Conservation (phyloP, 2,888 invertebrate genomes). For the Rhopalosiphum nymphaeae region DNA sequence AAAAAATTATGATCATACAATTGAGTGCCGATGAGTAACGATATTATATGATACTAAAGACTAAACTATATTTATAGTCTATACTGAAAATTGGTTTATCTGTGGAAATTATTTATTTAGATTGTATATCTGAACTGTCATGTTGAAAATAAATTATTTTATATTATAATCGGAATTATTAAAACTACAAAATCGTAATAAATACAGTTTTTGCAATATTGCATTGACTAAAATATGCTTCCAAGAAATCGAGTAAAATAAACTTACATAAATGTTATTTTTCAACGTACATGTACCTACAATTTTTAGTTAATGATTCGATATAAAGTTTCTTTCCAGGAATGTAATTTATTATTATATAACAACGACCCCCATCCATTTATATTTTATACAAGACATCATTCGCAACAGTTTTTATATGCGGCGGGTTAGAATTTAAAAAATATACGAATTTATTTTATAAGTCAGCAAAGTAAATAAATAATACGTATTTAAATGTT, state of each 20-base stretch:
- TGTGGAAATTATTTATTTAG: background rate
- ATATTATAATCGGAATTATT: background rate
- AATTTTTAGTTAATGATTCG: background rate
- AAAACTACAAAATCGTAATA: background rate
- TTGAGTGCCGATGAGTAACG: background rate
- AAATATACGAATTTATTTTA: background rate
- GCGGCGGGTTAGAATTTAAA: background rate
- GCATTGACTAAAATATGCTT: background rate
- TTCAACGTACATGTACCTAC: background rate
- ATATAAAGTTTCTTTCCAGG: background rate
- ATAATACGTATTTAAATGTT: background rate
- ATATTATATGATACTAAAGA: background rate
- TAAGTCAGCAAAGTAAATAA: background rate
- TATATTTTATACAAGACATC: background rate
- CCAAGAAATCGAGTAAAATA: background rate
- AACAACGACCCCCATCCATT: background rate
- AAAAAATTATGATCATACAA: background rate
- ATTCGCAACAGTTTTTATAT: background rate
- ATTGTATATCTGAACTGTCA: background rate
- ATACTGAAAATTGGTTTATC: background rate
- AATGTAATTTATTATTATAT: background rate
- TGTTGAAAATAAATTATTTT: background rate
- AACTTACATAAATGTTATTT: background rate
- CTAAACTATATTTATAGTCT: background rate
- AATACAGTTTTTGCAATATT: background rate